Conservation (phyloP, 2,113 vertebrate species). For the Haemorhous mexicanus region DNA sequence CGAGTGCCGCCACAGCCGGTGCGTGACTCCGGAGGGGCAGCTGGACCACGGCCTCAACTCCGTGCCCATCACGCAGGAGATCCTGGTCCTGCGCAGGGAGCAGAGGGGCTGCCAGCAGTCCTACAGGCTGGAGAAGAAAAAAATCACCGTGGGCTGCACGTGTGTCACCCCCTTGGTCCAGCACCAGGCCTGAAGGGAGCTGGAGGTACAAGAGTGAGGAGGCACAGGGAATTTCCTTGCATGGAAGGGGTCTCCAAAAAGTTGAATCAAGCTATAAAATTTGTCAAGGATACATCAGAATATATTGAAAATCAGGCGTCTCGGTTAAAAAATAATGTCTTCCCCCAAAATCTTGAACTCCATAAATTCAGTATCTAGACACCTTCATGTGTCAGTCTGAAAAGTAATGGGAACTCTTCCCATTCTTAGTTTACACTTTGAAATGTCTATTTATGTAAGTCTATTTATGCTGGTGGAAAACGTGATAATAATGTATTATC, state of each 20-base stretch:
- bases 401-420: not conserved
- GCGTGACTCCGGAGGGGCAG: not conserved
- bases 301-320: not conserved
- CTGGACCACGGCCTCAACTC: constrained; percentile 65
- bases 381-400: rapidly evolving
- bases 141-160: constrained; percentile 71
- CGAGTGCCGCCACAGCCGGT: constrained; percentile 47
- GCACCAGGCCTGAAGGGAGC: not conserved
- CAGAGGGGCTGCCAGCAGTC: constrained; percentile 38
- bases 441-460: constrained; percentile 22
- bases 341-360: not conserved
- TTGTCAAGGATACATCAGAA: not conserved
- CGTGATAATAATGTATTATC: not conserved
- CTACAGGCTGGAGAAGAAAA: constrained; percentile 69
- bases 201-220: not conserved
- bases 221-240: rapidly evolving
- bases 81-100: constrained; percentile 67
- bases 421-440: not conserved
- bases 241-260: rapidly evolving
- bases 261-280: not conserved
- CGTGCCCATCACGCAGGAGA: constrained; percentile 69
- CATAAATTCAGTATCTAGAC: not conserved
- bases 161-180: constrained; percentile 64
- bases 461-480: constrained; percentile 12
- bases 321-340: rapidly evolving